A percentile compares a stretch with the other conserved stretches of the same genome.
Conservation (phyloP, 2,888 invertebrate species). For the Fissipunctia ypsillon region DNA sequence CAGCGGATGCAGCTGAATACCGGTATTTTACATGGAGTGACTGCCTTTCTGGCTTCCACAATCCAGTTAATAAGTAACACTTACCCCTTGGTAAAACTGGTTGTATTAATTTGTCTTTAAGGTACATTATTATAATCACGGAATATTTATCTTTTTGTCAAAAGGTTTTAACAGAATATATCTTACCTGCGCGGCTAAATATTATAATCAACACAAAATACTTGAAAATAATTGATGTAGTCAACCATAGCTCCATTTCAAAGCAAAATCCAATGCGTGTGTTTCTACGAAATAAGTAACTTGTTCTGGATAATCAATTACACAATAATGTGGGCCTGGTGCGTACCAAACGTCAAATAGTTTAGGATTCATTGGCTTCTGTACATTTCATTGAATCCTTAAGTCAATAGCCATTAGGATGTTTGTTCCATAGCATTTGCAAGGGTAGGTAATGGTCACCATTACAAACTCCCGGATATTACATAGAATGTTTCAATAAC, state of each 20-base stretch:
- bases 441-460: too few species aligned
- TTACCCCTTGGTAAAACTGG: not conserved
- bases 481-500: too few species aligned
- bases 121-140: not conserved
- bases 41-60: too few species aligned
- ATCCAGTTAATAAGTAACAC: too few species aligned
- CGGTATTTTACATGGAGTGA: too few species aligned
- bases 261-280: not conserved
- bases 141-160: not conserved
- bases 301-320: constrained; percentile 20
- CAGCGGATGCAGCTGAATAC: not conserved
- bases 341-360: not conserved
- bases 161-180: not conserved
- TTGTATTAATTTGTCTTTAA: not conserved
- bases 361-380: not conserved
- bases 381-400: not conserved
- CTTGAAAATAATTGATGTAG: not conserved
- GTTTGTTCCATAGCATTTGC: too few species aligned
- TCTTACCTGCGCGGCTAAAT: constrained; percentile 14
- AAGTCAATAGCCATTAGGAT: not conserved
- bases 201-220: constrained; percentile 8
- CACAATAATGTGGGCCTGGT: not conserved
- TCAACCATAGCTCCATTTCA: constrained; percentile 8
- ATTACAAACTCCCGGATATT: too few species aligned
- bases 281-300: not conserved